Evolutionary conservation across 2,113 vertebrate genomes (phyloP), one percentile per base, ranked within the genome.

Genomic region (Lota lota): DNA sequence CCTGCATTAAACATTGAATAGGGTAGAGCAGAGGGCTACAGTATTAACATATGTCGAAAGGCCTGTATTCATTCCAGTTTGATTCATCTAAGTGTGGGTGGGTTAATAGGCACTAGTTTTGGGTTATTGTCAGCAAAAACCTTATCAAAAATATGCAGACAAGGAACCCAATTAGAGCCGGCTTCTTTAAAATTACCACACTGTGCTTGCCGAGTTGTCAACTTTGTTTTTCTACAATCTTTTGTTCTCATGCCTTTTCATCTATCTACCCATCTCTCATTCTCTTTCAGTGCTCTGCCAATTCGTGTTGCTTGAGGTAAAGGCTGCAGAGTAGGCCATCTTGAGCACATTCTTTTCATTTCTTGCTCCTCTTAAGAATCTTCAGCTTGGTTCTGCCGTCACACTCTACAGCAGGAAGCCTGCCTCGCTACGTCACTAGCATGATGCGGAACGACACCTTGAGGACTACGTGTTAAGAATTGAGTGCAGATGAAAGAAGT

Each of bases 121-220:
- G 40, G 8, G 40, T 18, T 54, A 54, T 80, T 72, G 77, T 69
- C 61, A 72, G 73, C 69, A 73, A 77, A 76, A 87, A 73, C 77
- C 83, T 85, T 84, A 86, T 86, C 78, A 33, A 72, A 83, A 85
- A 86, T 84, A 86, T 85, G 78, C 83, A 75, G 69, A 73, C 79
- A 81, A 85, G 84, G 71, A 66, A 77, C 69, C 84, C 87, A 87
- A 90, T 90, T 87, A 89, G 87, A 87, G 69, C 22, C 5, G 1
- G 62, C 47, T 75, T 74, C 74, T 79, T 69, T 76, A 71, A 83
- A 85, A 78, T 67, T 69, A 77, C 73, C 50, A 58, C 6, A 51
- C 75, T 56, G 59, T 2, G 47, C 75, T 56, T n/a, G 53, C n/a
- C 17, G 53, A 5, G 16, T 16, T n/a, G 53, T 56, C 16, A 20